Evolutionary conservation across 2,888 invertebrate species (phyloP), one percentile per base, ranked within the genome.

Genomic region (Sturmia bella): DNA sequence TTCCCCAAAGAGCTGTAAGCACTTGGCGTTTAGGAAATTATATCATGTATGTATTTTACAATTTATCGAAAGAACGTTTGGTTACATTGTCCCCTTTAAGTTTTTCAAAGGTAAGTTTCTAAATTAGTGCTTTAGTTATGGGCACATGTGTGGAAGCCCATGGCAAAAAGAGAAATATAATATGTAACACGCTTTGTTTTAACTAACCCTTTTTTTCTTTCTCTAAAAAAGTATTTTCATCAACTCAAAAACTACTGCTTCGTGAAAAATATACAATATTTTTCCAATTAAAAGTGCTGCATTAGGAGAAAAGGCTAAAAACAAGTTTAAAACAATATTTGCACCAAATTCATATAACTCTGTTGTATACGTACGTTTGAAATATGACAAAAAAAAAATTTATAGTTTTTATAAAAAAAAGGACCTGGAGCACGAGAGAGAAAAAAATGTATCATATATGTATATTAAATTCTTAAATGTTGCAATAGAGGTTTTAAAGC

Each of bases 401-500:
- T 19, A n/a, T 27, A 19, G 24, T 27, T 48, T 32, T 32, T 32
- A 7, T 32, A 9, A 45, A 56, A 69, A 45, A 45, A 11, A 1
- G 17, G 11, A 48, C 9, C 12, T 43, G 3, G 64, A 57, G 13
- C 5, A 3, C 19, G 37, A 15, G 54, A n/a, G 7, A 37, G 13
- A 59, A 37, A 66, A 48, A 50, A 37, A 57, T 57, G 15, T 48
- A 50, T 50, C 27, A 69, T 68, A 74, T 43, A 69, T 68, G 69
- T 43, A 56, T 72, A 39, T 11, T 9, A 73, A 73, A 73, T 73
- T 43, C 70, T 70, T 24, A 70, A 48, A 73, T 77, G 64, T 70
- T 70, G 54, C 74, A 32, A 54, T 69, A 57, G 48, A 70, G 70
- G 59, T 74, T 81, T 81, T 69, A 74, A 78, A 74, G 64, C 57